Base-by-base conservation (phyloP, 1,140 invertebrate genomes). In the Orius laevigatus region DNA sequence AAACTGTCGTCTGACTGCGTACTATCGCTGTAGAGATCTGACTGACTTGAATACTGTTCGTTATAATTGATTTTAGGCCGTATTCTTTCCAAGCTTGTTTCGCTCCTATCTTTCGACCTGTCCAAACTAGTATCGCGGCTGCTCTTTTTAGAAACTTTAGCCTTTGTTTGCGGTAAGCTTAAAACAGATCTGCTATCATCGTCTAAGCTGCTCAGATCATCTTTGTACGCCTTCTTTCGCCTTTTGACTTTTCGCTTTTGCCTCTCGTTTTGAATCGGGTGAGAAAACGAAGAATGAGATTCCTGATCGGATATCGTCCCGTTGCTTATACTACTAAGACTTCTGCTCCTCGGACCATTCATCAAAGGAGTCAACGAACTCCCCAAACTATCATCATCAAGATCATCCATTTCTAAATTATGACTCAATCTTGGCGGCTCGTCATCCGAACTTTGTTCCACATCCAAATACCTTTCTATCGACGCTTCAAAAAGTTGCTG, bases 391-490 rank as follows among this genome's bases (percentile, higher is more conserved):
- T 45, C 43, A n/a, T 43, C 48, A 16, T 46, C 49, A 3, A 39
- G 52, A 15, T 45, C 43, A 5, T 31, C 31, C 18, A 31, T 31
- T 5, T 25, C 70, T 70, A 63, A 72, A 76, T 61, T 76, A 74
- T 10, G 78, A 69, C 52, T 73, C 74, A 38, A 76, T 74, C 63
- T 78, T 74, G 43, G 43, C 2, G 32, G 43, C 59, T 79, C 78
- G 57, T 88, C 84, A 31, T 83, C 81, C 2, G 84, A 84, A 19
- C 46, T 45, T 12, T 77, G 74, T 49, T 84, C 73, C 45, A 77
- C 75, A 58, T 86, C 81, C 33, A 89, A 73, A 63, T 82, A 89
- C 58, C 81, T 76, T 58, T 81, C 78, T 5, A 83, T 79, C 1
- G 82, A 74, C 49, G 75, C 73, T 47, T 84, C 75, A 59, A 90